Percentiles rank a stretch among this genome's conserved stretches.
Conservation (phyloP, 2,113 vertebrate genomes). For the Lampris incognitus region DNA sequence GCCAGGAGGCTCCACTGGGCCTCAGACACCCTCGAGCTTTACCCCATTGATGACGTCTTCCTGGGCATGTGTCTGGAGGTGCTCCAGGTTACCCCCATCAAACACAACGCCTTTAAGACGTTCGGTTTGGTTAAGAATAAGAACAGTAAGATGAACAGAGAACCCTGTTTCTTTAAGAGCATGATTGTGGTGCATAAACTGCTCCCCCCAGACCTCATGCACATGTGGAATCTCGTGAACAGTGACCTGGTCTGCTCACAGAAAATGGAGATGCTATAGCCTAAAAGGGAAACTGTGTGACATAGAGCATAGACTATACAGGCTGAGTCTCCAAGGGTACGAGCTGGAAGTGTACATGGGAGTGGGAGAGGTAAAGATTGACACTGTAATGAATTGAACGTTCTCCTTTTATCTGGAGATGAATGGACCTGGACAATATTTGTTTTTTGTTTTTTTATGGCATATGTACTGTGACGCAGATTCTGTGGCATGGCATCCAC, state of each 20-base stretch:
- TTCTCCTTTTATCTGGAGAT: conserved; percentile 66
- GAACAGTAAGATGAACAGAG: conserved; percentile 92
- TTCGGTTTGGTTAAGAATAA: conserved; percentile 94
- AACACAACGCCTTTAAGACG: conserved; percentile 94
- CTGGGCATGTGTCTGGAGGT: conserved; percentile 96
- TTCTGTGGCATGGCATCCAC: conserved; percentile 18
- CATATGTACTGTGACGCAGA: conserved; percentile 35
- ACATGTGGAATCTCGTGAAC: conserved; percentile 95
- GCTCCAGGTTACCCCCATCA: conserved; percentile 85
- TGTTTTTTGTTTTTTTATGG: conserved; percentile 16
- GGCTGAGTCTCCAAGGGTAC: conserved; percentile 19
- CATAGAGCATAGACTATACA: not conserved
- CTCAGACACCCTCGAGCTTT: conserved; percentile 89
- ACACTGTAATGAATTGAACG: conserved; percentile 23
- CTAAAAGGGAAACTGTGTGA: not conserved
- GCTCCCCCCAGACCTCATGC: conserved; percentile 87
- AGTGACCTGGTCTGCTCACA: conserved; percentile 90
- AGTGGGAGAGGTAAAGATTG: not conserved
- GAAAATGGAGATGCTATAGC: conserved; percentile 87
- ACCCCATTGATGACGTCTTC: conserved; percentile 95
- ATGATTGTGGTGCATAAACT: conserved; percentile 98
- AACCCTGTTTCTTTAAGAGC: conserved; percentile 93
- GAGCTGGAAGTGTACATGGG: not conserved
- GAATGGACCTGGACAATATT: conserved; percentile 19
- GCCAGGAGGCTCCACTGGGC: conserved; percentile 84